Evolutionary conservation across 2,113 vertebrate species (phyloP).

Genomic region (Redunca redunca): DNA sequence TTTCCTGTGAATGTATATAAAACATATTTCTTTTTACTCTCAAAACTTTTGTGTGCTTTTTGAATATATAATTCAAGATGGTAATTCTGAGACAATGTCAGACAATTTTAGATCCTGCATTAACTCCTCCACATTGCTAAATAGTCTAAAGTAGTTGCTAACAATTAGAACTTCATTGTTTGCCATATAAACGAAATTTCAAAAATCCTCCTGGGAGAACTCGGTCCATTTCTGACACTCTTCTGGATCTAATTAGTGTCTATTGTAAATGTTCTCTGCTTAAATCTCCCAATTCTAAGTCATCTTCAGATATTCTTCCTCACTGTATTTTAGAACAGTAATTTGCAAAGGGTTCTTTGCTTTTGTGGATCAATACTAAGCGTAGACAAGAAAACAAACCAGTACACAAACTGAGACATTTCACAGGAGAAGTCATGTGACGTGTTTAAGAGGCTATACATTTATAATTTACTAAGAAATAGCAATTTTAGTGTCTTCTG

Average conservation of each 20-base stretch:
- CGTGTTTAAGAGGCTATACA: not conserved
- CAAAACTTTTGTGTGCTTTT: not conserved
- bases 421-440: not conserved
- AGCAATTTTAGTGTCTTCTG: not conserved
- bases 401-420: not conserved
- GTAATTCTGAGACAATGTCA: not conserved
- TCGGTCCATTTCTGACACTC: not conserved
- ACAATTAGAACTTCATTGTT: not conserved
- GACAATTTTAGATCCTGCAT: not conserved
- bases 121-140: not conserved
- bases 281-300: not conserved
- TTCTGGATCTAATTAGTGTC: not conserved
- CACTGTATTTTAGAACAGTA: not conserved
- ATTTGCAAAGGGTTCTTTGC: not conserved
- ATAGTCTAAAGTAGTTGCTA: not conserved
- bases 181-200: not conserved
- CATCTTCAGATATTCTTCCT: not conserved
- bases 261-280: not conserved
- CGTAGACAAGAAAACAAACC: not conserved
- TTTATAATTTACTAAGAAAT: not conserved
- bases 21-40: not conserved
- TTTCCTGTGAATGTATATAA: not conserved
- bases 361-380: not conserved
- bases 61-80: not conserved
- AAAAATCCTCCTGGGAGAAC: not conserved